Conservation (phyloP, 2,797 vertebrate species). For the Sebastes hubbsi region DNA sequence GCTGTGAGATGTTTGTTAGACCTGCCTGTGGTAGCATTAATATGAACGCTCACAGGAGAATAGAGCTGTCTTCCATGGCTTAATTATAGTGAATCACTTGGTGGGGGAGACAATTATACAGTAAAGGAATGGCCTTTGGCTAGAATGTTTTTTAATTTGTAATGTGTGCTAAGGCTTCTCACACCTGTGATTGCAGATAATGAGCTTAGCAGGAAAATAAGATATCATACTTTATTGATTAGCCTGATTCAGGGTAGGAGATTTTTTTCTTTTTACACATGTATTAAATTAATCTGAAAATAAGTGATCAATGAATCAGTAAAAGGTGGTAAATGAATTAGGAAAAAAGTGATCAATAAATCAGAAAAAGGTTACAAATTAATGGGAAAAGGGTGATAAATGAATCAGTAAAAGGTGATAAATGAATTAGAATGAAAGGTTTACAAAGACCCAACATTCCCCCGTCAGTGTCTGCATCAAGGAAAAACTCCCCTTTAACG, state of each 20-base stretch:
- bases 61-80: constrained; percentile 75
- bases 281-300: not conserved
- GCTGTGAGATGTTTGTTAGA: constrained; percentile 77
- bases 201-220: constrained; percentile 66
- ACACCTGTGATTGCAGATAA: constrained; percentile 77
- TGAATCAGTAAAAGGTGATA: no score
- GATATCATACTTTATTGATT: constrained; percentile 71
- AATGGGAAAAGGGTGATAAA: not conserved
- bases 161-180: constrained; percentile 57
- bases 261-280: constrained; percentile 10
- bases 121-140: constrained; percentile 79
- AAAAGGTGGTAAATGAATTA: no score
- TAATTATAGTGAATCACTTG: constrained; percentile 79
- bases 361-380: not conserved
- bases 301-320: not conserved
- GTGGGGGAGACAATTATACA: constrained; percentile 77
- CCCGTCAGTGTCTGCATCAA: not conserved
- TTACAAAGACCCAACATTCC: not conserved
- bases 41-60: constrained; percentile 67
- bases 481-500: not conserved
- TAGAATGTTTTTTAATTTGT: constrained; percentile 76
- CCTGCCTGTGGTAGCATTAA: constrained; percentile 69
- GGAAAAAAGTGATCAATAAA: not conserved
- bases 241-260: constrained; percentile 36
- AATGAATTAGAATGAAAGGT: not conserved